Evolutionary conservation across 2,797 vertebrate species (phyloP), one percentile per base, ranked within the genome.

Genomic region (Rhabdomys pumilio): DNA sequence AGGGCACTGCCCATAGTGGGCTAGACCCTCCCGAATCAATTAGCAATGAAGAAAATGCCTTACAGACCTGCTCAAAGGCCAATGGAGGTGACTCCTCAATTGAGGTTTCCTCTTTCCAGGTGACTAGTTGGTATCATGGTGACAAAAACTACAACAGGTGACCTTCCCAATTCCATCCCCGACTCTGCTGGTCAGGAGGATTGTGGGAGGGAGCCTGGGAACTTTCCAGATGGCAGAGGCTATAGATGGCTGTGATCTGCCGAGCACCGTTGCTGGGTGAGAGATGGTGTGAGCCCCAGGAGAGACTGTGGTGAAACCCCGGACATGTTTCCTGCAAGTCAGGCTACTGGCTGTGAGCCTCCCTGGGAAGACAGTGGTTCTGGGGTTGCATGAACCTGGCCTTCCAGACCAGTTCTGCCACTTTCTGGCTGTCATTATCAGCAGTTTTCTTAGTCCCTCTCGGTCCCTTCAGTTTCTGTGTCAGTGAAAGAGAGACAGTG

Each of bases 391-490:
- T 73, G 90, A 81, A 44, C 67, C 69, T 81, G 82, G 61, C 44
- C 20, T 47, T 73, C 11, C 5, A 86, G 93, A 92, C 95, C 59
- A 81, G 94, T 61, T 93, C 90, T 61, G 2, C 88, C 38, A 22
- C 96, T 95, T 89, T 69, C 47, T 38, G 38, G 10, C 11, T 47
- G 83, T 69, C 61, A 34, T 72, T 81, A 31, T 84, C 57, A 73
- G 90, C 90, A 47, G 12, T 73, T 91, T 86, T n/a, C 86, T 67
- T 41, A 41, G 55, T 77, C 26, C 31, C 22, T 88, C 55, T 59
- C 29, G 38, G 34, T 38, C 83, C 50, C 50, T 38, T 89, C 82
- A 2, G 1, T 89, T 88, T 90, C 55, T 61, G 81, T 88, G 1
- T 61, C 44, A 41, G 72, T 92, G 22, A 73, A 87, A 89, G 75